phyloP scores from a whole-genome alignment of 30 jellyfish, hydroid and myxozoan genomes.

The Pelagia noctiluca region DNA sequence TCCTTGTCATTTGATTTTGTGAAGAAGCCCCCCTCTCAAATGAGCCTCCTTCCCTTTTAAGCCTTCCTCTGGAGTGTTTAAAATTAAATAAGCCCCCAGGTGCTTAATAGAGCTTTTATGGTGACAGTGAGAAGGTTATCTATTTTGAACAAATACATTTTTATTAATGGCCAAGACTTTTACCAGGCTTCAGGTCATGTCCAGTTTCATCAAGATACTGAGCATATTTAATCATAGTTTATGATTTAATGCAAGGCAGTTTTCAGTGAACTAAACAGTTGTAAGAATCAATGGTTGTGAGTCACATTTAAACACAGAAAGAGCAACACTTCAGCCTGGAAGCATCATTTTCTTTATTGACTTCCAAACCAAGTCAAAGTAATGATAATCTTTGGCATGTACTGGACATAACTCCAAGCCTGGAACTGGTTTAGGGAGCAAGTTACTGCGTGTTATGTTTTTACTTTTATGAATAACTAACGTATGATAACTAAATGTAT shows the following conservation, averaged over 20 bases:
- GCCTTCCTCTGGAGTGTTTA: too few species aligned
- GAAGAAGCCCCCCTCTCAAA: too few species aligned
- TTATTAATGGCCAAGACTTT: constrained; percentile 15
- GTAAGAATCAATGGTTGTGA: too few species aligned
- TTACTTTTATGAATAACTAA: too few species aligned
- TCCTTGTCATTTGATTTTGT: too few species aligned
- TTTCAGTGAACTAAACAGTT: constrained; percentile 1
- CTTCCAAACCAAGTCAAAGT: constrained; percentile 22
- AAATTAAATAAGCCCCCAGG: too few species aligned
- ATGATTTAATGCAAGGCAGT: constrained; percentile 9
- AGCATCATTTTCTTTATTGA: neutral
- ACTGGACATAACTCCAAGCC: constrained; percentile 24
- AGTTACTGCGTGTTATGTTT: neutral
- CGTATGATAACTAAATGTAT: too few species aligned
- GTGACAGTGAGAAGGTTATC: constrained; percentile 14
- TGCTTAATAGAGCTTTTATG: too few species aligned
- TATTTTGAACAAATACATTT: neutral
- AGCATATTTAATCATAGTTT: constrained; percentile 2
- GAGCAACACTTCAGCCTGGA: neutral
- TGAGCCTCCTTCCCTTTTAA: too few species aligned
- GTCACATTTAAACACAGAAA: too few species aligned
- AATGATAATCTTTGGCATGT: constrained; percentile 11
- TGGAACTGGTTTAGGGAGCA: constrained; percentile 1
- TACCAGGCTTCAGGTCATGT: constrained; percentile 23
- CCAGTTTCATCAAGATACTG: constrained; percentile 21